Base-by-base conservation (phyloP, 1,140 invertebrate genomes). In the Lordiphosa collinella region DNA sequence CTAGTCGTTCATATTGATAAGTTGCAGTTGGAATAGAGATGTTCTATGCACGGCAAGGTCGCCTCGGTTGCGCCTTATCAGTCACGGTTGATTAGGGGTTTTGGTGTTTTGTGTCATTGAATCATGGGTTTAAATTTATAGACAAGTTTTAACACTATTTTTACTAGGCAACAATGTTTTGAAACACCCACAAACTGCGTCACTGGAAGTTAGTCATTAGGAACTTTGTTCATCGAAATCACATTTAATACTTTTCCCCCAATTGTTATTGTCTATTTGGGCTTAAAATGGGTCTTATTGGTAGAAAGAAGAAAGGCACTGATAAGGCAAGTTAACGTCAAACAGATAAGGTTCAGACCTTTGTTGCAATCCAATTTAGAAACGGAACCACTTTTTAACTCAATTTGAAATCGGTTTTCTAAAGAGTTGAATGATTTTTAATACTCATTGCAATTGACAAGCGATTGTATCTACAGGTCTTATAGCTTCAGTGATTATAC, bases 81-180 rank as follows among this genome's bases (percentile, higher is more conserved):
- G 74, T 80, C 69, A 79, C 6, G 69, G 75, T 18, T 75, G 43
- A 60, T 55, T 37, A 36, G 36, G 54, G 31, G 34, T 18, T 38
- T 25, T 11, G 12, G 34, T 11, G 11, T 50, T 34, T 51, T 22
- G 14, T 25, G 4, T 11, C 6, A 16, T 40, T 80, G 64, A 80
- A 69, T 80, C 69, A 79, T 46, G 47, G 40, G 31, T 14, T 31
- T 60, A 51, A 48, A 56, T 55, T 70, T 56, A 32, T 43, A 10
- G 3, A 9, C 14, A 48, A 43, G 18, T 10, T 29, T 8, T 16
- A 0, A n/a, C 8, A 36, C 12, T 53, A 22, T 53, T 9, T 36
- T 9, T 32, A 7, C 22, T 44, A 44, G 12, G n/a, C 18, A 29
- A 44, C 11, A 29, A 10, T 7, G 18, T 29, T 6, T 16, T 3